Conservation (phyloP, 2,113 vertebrate species). For the Toxotes chatareus region DNA sequence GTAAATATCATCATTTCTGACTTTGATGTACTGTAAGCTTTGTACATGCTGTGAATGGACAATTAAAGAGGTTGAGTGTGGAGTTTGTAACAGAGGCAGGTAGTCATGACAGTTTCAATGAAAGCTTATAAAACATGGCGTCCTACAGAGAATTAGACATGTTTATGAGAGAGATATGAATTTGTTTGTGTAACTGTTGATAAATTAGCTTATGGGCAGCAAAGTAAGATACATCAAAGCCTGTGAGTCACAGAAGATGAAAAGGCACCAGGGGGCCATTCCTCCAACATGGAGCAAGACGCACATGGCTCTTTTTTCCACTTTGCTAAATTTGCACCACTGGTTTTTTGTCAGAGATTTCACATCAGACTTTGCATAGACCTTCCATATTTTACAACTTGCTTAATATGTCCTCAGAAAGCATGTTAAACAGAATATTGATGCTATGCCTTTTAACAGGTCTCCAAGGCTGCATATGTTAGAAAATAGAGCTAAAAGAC, state of each 20-base stretch:
- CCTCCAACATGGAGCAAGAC: constrained; percentile 52
- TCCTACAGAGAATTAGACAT: constrained; percentile 42
- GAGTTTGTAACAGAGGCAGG: constrained; percentile 56
- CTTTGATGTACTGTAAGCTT: constrained; percentile 81
- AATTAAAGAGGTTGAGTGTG: constrained; percentile 54
- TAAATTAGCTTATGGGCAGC: constrained; percentile 62
- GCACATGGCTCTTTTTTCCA: constrained; percentile 58
- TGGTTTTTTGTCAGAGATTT: constrained; percentile 57
- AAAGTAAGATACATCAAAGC: constrained; percentile 59
- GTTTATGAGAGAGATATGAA: constrained; percentile 47
- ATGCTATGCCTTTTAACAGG: constrained; percentile 61
- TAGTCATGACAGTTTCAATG: constrained; percentile 43
- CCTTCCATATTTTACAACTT: constrained; percentile 61
- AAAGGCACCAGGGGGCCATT: constrained; percentile 53
- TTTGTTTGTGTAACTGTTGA: constrained; percentile 56
- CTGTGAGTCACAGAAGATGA: constrained; percentile 55
- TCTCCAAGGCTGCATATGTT: constrained; percentile 56
- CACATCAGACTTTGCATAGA: constrained; percentile 62
- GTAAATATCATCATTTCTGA: constrained; percentile 83
- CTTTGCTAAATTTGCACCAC: constrained; percentile 75
- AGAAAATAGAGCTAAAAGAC: constrained; percentile 58
- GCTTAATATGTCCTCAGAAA: constrained; percentile 63
- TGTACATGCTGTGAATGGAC: constrained; percentile 81
- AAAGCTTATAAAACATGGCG: constrained; percentile 55
- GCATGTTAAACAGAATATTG: constrained; percentile 70